Conservation (phyloP, 2,797 vertebrate species). For the Nannoperca obscura region DNA sequence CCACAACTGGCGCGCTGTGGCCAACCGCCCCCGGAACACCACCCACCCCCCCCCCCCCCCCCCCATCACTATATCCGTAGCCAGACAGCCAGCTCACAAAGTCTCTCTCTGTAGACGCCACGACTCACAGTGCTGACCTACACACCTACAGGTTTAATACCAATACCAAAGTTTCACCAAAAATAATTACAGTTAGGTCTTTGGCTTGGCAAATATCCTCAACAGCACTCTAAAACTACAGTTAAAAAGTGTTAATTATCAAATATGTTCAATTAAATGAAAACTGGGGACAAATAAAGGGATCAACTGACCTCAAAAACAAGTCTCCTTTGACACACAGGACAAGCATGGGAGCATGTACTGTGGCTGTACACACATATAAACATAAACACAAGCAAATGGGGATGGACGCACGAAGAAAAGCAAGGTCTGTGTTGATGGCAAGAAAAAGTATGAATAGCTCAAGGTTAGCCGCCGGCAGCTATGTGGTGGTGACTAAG, state of each 20-base stretch:
- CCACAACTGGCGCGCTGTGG: conserved; percentile 80
- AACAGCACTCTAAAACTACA: neutral
- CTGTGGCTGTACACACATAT: neutral
- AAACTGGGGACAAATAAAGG: neutral
- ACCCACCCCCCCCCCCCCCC: conserved; percentile 62
- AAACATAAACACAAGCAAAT: conserved; percentile 12
- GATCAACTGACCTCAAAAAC: neutral
- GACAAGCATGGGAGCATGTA: neutral
- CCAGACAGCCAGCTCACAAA: conserved; percentile 78
- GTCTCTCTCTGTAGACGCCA: conserved; percentile 66
- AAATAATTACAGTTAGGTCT: neutral
- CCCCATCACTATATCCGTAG: conserved; percentile 52
- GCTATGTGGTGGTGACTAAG: conserved; percentile 17
- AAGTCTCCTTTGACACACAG: neutral
- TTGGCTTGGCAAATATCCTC: neutral
- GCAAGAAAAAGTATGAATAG: neutral
- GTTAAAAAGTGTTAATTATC: neutral
- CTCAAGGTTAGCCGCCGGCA: neutral
- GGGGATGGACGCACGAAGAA: neutral
- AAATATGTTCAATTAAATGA: neutral
- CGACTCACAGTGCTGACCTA: conserved; percentile 31
- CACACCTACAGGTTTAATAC: conserved; percentile 14
- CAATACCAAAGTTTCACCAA: neutral
- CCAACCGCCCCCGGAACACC: conserved; percentile 79
- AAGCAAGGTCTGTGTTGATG: neutral